Percentiles rank a stretch among this genome's conserved stretches.
Evolutionary conservation across 2,888 invertebrate species (phyloP).

Genomic region (Amphipoea oculea): DNA sequence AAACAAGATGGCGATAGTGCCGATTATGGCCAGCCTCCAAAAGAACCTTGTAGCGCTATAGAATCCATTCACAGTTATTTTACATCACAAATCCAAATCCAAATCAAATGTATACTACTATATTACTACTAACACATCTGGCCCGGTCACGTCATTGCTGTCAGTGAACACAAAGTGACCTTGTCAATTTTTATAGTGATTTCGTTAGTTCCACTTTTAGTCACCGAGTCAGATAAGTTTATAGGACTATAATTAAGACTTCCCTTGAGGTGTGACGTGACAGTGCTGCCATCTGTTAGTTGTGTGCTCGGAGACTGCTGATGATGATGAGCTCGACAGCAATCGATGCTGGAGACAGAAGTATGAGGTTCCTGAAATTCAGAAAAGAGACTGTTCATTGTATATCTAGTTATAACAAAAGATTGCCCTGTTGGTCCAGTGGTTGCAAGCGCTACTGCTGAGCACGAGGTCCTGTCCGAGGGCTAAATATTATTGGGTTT

Average conservation of each 20-base stretch:
- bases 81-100: neutral
- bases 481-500: no score
- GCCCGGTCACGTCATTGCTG: neutral
- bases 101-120: neutral
- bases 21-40: neutral
- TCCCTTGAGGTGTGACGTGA: neutral
- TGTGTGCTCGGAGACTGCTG: no score
- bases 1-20: neutral
- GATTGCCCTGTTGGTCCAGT: neutral
- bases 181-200: neutral
- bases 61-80: neutral
- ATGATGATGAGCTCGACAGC: no score
- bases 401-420: neutral
- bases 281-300: neutral
- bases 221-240: neutral
- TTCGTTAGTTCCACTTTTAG: neutral
- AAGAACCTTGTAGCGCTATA: neutral
- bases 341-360: neutral
- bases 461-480: no score
- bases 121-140: neutral
- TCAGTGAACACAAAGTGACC: neutral
- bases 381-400: neutral
- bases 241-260: neutral
- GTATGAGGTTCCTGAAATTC: conserved; percentile 11
- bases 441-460: neutral